Evolutionary conservation across 2,797 vertebrate genomes (phyloP).

Genomic region (Pipistrellus nathusii): DNA sequence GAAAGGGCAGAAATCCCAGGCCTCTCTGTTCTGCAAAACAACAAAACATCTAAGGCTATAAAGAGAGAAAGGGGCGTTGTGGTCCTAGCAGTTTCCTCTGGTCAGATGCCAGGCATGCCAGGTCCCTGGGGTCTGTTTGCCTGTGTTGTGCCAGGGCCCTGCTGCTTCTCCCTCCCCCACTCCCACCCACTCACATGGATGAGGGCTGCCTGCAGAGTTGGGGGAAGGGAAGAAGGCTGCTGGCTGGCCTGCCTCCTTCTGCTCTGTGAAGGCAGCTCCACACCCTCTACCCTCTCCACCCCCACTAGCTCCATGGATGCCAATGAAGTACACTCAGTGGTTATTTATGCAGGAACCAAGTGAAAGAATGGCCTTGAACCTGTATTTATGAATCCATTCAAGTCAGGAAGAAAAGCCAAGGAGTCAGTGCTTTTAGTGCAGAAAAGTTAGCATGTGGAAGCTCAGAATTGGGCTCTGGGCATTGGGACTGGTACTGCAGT

Average conservation of each 20-base stretch:
- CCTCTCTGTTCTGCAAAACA: neutral
- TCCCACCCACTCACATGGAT: neutral
- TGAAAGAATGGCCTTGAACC: neutral
- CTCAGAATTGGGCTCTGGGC: neutral
- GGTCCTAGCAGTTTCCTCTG: neutral
- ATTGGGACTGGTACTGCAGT: neutral
- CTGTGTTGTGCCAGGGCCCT: neutral
- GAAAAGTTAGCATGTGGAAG: neutral
- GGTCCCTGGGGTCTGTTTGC: neutral
- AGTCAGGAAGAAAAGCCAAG: conserved; percentile 36
- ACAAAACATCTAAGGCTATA: neutral
- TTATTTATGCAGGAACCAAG: conserved; percentile 4
- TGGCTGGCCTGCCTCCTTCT: neutral
- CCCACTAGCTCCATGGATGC: neutral
- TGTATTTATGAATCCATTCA: neutral
- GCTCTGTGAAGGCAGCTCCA: neutral
- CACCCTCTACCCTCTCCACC: neutral
- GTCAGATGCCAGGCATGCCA: neutral
- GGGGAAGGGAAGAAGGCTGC: neutral
- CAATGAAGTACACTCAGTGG: neutral
- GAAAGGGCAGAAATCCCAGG: neutral
- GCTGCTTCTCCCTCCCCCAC: neutral
- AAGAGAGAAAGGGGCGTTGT: neutral
- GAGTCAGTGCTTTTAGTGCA: neutral
- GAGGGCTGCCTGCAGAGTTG: neutral